A percentile compares a stretch with the other conserved stretches of the same genome.
phyloP scores from a whole-genome alignment of 2,113 vertebrate genomes.

The Sphaerodactylus townsendi region DNA sequence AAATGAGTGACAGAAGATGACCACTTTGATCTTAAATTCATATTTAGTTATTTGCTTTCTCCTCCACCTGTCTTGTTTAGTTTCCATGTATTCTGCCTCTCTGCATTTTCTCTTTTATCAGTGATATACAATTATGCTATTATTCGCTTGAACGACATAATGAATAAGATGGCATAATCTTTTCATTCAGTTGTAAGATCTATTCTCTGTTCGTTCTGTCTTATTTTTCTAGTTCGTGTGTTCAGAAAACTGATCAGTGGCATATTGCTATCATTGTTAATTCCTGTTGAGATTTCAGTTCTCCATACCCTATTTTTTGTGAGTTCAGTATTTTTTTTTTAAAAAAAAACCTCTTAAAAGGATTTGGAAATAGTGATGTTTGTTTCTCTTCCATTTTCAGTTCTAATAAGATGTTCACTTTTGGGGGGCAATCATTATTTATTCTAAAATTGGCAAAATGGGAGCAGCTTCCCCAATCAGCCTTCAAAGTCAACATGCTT shows the following conservation, averaged over 20 bases:
- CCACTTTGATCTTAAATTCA: not conserved
- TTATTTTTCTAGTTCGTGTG: not conserved
- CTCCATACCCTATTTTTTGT: not conserved
- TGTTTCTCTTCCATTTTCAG: not conserved
- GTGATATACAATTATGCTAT: not conserved
- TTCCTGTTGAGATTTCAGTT: not conserved
- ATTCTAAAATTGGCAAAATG: slow-evolving; percentile 7
- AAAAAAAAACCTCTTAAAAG: slow-evolving; percentile 32
- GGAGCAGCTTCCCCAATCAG: slow-evolving; percentile 1
- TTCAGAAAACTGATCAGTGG: not conserved
- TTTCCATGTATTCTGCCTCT: not conserved
- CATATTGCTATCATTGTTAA: not conserved
- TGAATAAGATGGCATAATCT: not conserved
- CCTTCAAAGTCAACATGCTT: not conserved
- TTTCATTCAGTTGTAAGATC: not conserved
- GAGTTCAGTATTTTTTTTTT: not conserved
- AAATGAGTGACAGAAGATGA: not conserved
- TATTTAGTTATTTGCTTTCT: not conserved
- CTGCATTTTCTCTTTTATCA: not conserved
- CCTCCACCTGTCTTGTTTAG: not conserved
- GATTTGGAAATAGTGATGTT: slow-evolving; percentile 46
- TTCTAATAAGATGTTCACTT: not conserved
- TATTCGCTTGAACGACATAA: not conserved
- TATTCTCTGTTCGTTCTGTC: not conserved
- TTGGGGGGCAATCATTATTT: not conserved